Evolutionary conservation across 2,113 vertebrate genomes (phyloP), one percentile per base, ranked within the genome.

Genomic region (Daphoenositta chrysoptera): DNA sequence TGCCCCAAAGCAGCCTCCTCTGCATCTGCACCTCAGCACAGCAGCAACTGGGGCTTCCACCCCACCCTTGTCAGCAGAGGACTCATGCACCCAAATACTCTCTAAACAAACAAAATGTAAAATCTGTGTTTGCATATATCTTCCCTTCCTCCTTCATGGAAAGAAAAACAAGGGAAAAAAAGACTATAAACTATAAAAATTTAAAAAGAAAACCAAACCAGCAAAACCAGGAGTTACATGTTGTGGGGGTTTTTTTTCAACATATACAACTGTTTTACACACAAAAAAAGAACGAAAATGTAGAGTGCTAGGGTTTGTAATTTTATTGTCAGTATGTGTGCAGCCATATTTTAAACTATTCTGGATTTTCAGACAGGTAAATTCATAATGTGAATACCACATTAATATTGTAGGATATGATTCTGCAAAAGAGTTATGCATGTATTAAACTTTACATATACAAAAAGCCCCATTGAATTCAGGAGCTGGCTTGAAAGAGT

Each of bases 401-500:
- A 94, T 90, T 94, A 95, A 96, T 88, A 94, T 65, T 83, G 90
- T 78, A 94, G 88, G 92, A 83, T 88, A 83, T 48, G 68, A 93
- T 88, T 75, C 71, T 71, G 71, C 22, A 75, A 79, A 90, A 94
- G 95, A 96, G 54, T 77, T 95, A 90, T 58, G 72, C 69, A 75
- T 96, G 64, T 78, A 92, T 96, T 95, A 93, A 92, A 90, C 92
- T 89, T 87, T 79, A 96, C 79, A 94, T 81, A 89, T 75, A 94
- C 93, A 97, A 96, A 94, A 66, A 96, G 64, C 35, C 40, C 94
- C 95, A 97, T 66, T 97, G 93, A 97, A 96, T 95, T 95, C 85
- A 95, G 90, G 83, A 95, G 83, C 76, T 97, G 92, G 93, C 90
- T 93, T 95, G 76, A 97, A 93, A 93, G 71, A 86, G n/a, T 63